Percentiles rank a stretch among this genome's conserved stretches.
phyloP scores from a whole-genome alignment of 1,140 invertebrate genomes.

The Rhyacophila brunnea region DNA sequence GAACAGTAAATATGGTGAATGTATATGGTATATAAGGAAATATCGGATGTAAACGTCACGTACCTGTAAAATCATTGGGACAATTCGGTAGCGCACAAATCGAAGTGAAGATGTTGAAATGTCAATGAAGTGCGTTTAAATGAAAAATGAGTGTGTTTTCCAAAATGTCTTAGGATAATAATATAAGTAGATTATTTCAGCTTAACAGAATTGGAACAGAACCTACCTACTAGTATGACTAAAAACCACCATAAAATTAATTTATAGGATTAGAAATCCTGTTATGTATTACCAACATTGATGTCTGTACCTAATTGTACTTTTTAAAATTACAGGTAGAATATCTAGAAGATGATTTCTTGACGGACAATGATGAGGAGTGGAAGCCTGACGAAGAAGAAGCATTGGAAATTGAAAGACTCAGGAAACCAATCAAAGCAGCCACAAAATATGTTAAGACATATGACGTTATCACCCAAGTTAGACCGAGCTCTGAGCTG shows the following conservation, averaged over 20 bases:
- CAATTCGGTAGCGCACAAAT: too few species aligned
- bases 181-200: too few species aligned
- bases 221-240: too few species aligned
- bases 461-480: not conserved
- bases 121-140: too few species aligned
- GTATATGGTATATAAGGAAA: too few species aligned
- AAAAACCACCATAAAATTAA: not conserved
- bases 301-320: not conserved
- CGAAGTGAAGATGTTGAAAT: too few species aligned
- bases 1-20: too few species aligned
- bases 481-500: not conserved
- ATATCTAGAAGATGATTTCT: constrained; percentile 17
- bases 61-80: too few species aligned
- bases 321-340: constrained; percentile 7
- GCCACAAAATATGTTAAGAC: not conserved
- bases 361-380: constrained; percentile 4
- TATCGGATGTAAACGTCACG: too few species aligned
- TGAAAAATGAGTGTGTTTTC: too few species aligned
- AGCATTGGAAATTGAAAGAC: not conserved
- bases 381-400: not conserved
- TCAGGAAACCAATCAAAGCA: not conserved
- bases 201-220: too few species aligned
- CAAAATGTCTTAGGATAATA: too few species aligned
- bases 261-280: constrained; percentile 1
- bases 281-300: not conserved